Base-by-base conservation (phyloP, 2,888 invertebrate species). In the Philereme transversata region DNA sequence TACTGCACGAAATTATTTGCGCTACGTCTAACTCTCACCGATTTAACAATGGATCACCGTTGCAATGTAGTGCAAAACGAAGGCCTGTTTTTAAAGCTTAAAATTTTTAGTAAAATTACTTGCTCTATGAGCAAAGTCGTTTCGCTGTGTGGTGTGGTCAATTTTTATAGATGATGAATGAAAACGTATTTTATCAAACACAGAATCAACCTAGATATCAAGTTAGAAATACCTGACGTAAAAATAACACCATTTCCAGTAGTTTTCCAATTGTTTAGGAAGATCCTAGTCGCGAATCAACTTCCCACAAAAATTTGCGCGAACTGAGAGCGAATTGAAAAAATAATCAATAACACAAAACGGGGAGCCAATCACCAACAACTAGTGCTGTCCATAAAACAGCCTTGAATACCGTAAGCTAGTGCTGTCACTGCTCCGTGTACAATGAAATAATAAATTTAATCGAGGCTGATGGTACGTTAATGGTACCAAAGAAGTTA, bases 41-140 rank as follows among this genome's bases (percentile, higher is more conserved):
- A 52, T 3, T 7, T 35, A 8, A 5, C 7, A 43, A 3, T 22
- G 43, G 43, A 56, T 44, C 22, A 33, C 10, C 33, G 5, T 10
- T 52, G 35, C 44, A 48, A 51, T 52, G 22, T 10, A 52, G 48
- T 52, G 36, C 57, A 52, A 58, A 36, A 22, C 51, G 47, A 47
- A 51, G 38, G 33, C 40, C 40, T 11, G 5, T 46, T 41, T 34
- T 5, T 44, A 35, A 11, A 41, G 5, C 8, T 9, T 41, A 5
- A 0, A 4, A 41, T 41, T 41, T 47, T 40, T 7, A 10, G 33
- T 34, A 40, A 44, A 50, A 10, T 46, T 35, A 40, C 45, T 3
- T 6, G 46, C 22, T 11, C 50, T 49, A 36, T 47, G 47, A 55
- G 36, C 8, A 36, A 44, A 47, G 43, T 43, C 51, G 36, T 34